These are phyloP conservation scores for Pygoscelis antarcticus DNA, from an alignment of 2,113 vertebrate genomes.

Conservation along the genomic window DNA sequence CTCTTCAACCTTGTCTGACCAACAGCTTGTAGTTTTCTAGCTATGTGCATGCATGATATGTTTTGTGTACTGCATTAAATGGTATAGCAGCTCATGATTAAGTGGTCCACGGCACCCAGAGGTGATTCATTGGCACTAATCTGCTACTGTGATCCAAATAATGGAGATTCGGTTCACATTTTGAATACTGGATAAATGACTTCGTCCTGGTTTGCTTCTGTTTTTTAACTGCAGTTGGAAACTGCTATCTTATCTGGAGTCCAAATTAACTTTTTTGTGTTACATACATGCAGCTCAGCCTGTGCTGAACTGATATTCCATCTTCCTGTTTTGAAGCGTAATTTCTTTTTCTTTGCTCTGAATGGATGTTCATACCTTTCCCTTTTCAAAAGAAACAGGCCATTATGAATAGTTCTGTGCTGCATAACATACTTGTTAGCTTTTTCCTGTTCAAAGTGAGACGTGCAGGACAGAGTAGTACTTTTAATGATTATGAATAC, in stretches of 20 bases:
- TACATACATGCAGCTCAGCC: not conserved
- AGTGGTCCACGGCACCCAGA: not conserved
- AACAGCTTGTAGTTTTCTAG: not conserved
- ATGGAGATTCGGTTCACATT: not conserved
- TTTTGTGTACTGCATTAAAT: not conserved
- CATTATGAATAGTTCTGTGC: not conserved
- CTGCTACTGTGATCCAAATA: not conserved
- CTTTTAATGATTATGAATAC: not conserved
- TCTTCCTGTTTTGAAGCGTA: not conserved
- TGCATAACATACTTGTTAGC: not conserved
- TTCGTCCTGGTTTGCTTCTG: not conserved
- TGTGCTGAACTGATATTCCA: not conserved
- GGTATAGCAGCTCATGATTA: not conserved
- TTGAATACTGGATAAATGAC: not conserved
- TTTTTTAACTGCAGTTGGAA: not conserved
- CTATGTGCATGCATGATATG: rapidly evolving
- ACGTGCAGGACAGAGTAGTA: not conserved
- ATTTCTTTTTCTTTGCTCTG: not conserved
- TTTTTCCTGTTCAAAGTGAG: not conserved
- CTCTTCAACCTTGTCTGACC: not conserved
- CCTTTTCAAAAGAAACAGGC: not conserved
- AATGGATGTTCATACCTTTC: not conserved
- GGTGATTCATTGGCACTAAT: not conserved
- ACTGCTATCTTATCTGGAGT: not conserved
- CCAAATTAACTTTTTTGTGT: not conserved